Conservation (phyloP, 2,797 vertebrate species). For the Morus bassanus region DNA sequence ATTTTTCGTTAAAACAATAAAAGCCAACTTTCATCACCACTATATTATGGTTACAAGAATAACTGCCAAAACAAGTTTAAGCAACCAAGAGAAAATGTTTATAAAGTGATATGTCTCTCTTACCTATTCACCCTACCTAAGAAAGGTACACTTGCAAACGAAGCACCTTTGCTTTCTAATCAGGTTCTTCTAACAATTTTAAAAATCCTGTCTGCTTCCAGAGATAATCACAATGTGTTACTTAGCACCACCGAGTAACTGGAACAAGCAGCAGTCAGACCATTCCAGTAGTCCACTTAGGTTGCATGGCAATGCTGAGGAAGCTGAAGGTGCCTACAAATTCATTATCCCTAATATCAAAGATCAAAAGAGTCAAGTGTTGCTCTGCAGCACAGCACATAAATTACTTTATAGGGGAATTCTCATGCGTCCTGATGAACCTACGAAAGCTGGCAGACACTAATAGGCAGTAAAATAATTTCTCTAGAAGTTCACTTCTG, state of each 20-base stretch:
- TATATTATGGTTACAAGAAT: background rate
- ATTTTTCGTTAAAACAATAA: background rate
- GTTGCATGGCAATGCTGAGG: background rate
- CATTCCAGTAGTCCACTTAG: background rate
- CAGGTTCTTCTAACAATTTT: background rate
- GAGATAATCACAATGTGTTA: background rate
- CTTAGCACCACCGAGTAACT: background rate
- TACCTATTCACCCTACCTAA: background rate
- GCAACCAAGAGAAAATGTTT: background rate
- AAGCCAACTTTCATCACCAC: fast-evolving
- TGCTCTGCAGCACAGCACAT: background rate
- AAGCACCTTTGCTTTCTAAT: background rate
- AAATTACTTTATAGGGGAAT: constrained; percentile 5
- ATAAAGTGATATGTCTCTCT: background rate
- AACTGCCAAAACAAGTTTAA: background rate
- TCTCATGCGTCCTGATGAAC: background rate
- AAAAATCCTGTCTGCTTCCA: background rate
- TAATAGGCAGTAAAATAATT: constrained; percentile 34
- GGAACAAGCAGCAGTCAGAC: background rate
- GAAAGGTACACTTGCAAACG: background rate
- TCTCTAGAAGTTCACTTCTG: constrained; percentile 21
- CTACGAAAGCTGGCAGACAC: background rate
- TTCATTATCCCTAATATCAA: background rate
- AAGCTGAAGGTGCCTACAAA: background rate
- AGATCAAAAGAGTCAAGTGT: background rate